Conservation (phyloP, 2,113 vertebrate species). For the Mesitornis unicolor region DNA sequence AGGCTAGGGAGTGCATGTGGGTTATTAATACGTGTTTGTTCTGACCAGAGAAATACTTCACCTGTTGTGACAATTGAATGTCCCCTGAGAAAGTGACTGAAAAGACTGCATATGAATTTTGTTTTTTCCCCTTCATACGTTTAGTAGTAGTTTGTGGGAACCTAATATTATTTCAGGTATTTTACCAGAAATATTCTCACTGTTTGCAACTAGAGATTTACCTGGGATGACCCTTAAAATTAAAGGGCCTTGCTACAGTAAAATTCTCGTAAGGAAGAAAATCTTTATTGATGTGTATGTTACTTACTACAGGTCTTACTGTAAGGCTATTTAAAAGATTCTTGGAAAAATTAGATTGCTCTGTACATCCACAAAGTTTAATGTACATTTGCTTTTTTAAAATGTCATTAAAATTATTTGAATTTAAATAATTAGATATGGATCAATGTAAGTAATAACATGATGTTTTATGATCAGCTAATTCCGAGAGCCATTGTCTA, state of each 20-base stretch:
- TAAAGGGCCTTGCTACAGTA: neutral
- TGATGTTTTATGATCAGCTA: neutral
- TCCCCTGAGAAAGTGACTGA: neutral
- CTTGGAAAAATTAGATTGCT: neutral
- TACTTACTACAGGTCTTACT: accelerated
- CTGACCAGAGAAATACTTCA: neutral
- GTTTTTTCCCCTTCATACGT: neutral
- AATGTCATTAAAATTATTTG: neutral
- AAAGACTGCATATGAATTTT: neutral
- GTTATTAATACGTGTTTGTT: neutral
- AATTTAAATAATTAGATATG: neutral
- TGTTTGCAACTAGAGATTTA: neutral
- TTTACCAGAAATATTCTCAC: neutral
- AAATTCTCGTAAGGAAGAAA: neutral
- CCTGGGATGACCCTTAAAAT: neutral
- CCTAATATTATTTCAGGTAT: neutral
- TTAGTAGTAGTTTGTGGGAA: neutral
- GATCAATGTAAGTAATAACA: neutral
- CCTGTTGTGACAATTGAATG: neutral
- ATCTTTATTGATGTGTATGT: neutral
- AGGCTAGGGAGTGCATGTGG: neutral
- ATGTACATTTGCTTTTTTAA: accelerated
- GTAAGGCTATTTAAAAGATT: neutral
- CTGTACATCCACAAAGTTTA: neutral
- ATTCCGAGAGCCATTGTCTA: neutral